Evolutionary conservation across 2,113 vertebrate species (phyloP), one percentile per base, ranked within the genome.

Genomic region (Lepus americanus): DNA sequence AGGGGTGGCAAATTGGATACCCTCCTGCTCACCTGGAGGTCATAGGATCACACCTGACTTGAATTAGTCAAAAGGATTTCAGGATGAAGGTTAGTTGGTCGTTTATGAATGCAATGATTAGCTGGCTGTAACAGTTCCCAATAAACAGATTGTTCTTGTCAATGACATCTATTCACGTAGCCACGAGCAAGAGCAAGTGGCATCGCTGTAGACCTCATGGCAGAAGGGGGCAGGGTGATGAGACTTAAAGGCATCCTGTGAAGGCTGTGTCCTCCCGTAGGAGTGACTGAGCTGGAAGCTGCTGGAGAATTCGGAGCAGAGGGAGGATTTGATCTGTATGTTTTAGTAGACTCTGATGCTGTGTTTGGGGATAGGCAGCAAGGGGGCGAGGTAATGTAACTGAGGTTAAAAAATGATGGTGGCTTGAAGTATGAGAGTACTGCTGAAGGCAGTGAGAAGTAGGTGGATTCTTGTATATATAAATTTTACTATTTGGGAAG

Each of bases 41-140:
- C 85, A 66, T 0, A 9, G 92, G 96, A 83, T 97, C 87, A 95
- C 96, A 97, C 70, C 85, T 97, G 96, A 87, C 61, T 88, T 94
- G 93, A 87, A 96, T 96, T 97, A 96, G 94, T 92, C 86, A 83
- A 83, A 93, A 84, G 59, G 73, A 88, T 96, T 96, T 87, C 90
- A 93, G 85, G 94, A 51, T 74, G 87, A 88, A 81, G 72, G 92
- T 91, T 95, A 69, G 90, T 87, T 76, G 87, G 93, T 90, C 17
- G 0, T 66, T 90, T 95, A 73, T 88, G 72, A 97, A 95, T 86
- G 95, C 94, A 95, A 94, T 85, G 87, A 94, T 83, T 95, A 95
- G 92, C 74, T 94, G 95, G 96, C 64, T 92, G 7, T 90, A 94
- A 93, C 86, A 89, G 95, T 95, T 96, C 59, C 92, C 90, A 80